Evolutionary conservation across 30 jellyfish, hydroid and myxozoan species (phyloP).

Genomic region (Nemopilema nomurai): DNA sequence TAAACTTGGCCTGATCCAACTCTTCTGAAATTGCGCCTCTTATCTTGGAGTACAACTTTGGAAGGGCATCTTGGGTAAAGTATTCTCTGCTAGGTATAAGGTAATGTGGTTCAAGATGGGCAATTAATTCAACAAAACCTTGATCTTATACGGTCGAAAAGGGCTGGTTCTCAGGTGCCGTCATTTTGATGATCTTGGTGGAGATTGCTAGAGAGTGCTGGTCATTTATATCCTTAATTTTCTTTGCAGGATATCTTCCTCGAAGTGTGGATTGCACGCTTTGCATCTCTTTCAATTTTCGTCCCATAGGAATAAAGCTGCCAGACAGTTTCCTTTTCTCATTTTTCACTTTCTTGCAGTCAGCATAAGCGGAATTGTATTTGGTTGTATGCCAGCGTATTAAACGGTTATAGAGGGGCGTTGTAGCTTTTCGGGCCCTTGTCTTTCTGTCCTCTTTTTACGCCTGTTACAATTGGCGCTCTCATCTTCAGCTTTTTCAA

Average conservation of each 20-base stretch:
- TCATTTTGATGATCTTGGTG: slow-evolving; percentile 45
- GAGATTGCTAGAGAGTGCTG: slow-evolving; percentile 31
- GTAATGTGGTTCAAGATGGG: slow-evolving; percentile 59
- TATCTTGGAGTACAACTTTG: slow-evolving; percentile 32
- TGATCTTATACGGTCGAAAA: slow-evolving; percentile 54
- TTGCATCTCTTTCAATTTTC: slow-evolving; percentile 47
- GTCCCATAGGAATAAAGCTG: slow-evolving; percentile 31
- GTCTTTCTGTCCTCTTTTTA: slow-evolving; percentile 62
- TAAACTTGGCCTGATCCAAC: slow-evolving; percentile 50
- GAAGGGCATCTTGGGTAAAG: slow-evolving; percentile 46
- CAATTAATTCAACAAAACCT: slow-evolving; percentile 52
- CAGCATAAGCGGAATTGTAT: slow-evolving; percentile 50
- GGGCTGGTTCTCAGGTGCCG: slow-evolving; percentile 72
- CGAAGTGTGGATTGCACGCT: slow-evolving; percentile 42
- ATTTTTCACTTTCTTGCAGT: slow-evolving; percentile 2
- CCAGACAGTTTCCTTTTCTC: slow-evolving; percentile 11
- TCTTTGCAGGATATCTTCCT: slow-evolving; percentile 22
- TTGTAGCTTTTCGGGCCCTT: slow-evolving; percentile 70
- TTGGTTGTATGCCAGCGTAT: slow-evolving; percentile 47
- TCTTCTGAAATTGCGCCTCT: slow-evolving; percentile 40
- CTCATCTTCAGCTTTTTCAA: slow-evolving; percentile 62
- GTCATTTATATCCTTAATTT: slow-evolving; percentile 50
- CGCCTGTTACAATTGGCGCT: slow-evolving; percentile 37
- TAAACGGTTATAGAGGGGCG: slow-evolving; percentile 65
- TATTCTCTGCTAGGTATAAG: slow-evolving; percentile 57